Evolutionary conservation across 2,113 vertebrate species (phyloP).

Genomic region (Paracanthobrama guichenoti): DNA sequence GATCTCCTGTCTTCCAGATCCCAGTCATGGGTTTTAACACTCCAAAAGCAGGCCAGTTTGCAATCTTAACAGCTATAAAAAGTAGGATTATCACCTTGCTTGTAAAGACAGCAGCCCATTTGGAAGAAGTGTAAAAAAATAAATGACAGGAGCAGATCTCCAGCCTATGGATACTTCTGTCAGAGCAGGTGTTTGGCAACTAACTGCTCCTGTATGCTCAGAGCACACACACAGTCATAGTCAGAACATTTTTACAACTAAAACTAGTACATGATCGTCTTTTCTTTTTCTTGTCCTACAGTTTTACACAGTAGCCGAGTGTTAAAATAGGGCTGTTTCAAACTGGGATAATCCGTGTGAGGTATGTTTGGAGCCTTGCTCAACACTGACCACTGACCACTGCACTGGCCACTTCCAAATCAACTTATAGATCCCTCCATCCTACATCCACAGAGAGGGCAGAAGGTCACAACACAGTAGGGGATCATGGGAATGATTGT

Average conservation of each 20-base stretch:
- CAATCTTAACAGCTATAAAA: slow-evolving; percentile 74
- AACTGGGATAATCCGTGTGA: slow-evolving; percentile 45
- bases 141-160: slow-evolving; percentile 64
- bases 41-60: slow-evolving; percentile 61
- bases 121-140: slow-evolving; percentile 65
- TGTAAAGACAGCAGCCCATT: slow-evolving; percentile 71
- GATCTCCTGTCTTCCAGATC: slow-evolving; percentile 26
- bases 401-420: slow-evolving; percentile 77
- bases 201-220: slow-evolving; percentile 57
- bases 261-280: background rate
- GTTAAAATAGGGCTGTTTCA: slow-evolving; percentile 6
- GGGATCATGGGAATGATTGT: slow-evolving; percentile 94
- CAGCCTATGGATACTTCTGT: slow-evolving; percentile 63
- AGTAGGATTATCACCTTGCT: slow-evolving; percentile 73
- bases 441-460: slow-evolving; percentile 91
- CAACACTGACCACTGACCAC: slow-evolving; percentile 70
- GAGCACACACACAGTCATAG: slow-evolving; percentile 23
- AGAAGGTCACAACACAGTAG: slow-evolving; percentile 86
- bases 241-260: background rate
- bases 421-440: slow-evolving; percentile 89
- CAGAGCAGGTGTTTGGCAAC: slow-evolving; percentile 74
- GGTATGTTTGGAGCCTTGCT: slow-evolving; percentile 71
- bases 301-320: background rate
- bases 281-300: background rate
- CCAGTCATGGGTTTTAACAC: slow-evolving; percentile 58